Base-by-base conservation (phyloP, 2,113 vertebrate genomes). In the Ariopsis seemanni region DNA sequence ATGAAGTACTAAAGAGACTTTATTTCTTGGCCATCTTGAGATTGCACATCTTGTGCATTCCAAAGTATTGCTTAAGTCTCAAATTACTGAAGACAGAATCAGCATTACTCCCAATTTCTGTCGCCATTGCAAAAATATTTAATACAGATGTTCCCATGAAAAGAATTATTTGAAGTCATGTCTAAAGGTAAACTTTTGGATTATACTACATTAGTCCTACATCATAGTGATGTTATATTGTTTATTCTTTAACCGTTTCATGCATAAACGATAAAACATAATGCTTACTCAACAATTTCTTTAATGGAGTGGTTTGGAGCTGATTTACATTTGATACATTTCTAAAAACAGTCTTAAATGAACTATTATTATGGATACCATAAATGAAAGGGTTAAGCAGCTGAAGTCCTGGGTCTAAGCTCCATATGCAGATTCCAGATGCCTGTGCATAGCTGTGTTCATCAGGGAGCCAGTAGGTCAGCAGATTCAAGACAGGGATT, bases 391-490 rank as follows among this genome's bases (percentile, higher is more conserved):
- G 57, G 57, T 62, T 82, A 82, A 62, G 53, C 30, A 82, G 55
- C 18, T 42, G 55, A 42, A 4, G 30, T 82, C 57, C 79, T 82
- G 18, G 18, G 18, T 82, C 20, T 62, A 62, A 82, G 30, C 57
- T 42, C 30, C 57, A 62, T 48, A 82, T 82, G 58, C 30, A 30
- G 85, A 77, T 50, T 74, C 69, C 79, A 87, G 79, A 58, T 87
- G 79, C 52, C 79, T 62, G 30, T 63, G 34, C 67, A 42, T 74
- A 86, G 72, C 25, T 53, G 65, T 86, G 62, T 71, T 67, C 53
- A 87, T 57, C 30, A 50, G 79, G 15, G 34, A 15, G 25, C 34
- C 80, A 74, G 79, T 30, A 72, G 14, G 42, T 82, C 75, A 9
- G 48, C 83, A 14, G 71, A 63, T 53, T 62, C 63, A 83, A 75